Evolutionary conservation across 1,140 invertebrate genomes (phyloP).

Genomic region (Apis dorsata): DNA sequence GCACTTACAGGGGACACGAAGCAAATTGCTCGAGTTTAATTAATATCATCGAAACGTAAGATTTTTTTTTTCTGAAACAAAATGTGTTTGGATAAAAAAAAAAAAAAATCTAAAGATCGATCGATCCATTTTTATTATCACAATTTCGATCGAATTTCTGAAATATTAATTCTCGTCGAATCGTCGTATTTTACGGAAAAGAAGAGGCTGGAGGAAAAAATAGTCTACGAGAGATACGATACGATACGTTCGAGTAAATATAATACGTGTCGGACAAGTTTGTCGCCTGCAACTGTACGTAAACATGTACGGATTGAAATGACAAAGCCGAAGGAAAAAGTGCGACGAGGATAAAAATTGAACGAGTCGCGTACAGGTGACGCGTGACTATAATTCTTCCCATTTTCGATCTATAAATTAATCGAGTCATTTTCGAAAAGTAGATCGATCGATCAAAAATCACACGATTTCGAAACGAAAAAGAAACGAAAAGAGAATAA

Average conservation of each 20-base stretch:
- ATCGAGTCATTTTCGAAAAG: too few species aligned
- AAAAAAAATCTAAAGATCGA: background rate
- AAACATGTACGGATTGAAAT: background rate
- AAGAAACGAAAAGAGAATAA: too few species aligned
- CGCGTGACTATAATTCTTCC: too few species aligned
- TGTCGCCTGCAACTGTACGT: background rate
- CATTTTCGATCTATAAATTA: too few species aligned
- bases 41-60: slow-evolving; percentile 1
- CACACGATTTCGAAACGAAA: too few species aligned
- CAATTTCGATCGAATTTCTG: too few species aligned
- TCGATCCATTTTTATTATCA: background rate
- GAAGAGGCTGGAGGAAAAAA: background rate
- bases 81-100: too few species aligned
- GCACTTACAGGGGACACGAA: background rate
- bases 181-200: background rate
- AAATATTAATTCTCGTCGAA: background rate
- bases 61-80: too few species aligned
- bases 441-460: too few species aligned
- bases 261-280: slow-evolving; percentile 22
- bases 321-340: background rate
- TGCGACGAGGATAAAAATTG: background rate
- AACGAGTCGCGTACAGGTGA: background rate
- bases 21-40: slow-evolving; percentile 4
- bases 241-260: background rate
- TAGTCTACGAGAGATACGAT: background rate